A percentile compares a stretch with the other conserved stretches of the same genome.
phyloP scores from a whole-genome alignment of 2,113 vertebrate species.

The Odocoileus hemionus region DNA sequence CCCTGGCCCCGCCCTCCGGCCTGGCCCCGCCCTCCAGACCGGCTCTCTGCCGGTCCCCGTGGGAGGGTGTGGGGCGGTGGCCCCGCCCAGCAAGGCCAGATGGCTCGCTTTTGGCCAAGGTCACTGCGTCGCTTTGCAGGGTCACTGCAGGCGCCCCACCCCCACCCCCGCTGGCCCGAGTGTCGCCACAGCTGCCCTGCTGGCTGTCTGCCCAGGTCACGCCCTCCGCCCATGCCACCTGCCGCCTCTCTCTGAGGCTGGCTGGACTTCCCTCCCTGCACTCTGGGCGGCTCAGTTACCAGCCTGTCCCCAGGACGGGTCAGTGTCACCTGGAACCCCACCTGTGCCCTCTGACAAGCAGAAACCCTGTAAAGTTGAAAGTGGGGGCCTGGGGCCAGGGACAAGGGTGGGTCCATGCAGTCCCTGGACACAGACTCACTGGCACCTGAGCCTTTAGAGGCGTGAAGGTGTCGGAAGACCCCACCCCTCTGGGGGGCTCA shows the following conservation, averaged over 20 bases:
- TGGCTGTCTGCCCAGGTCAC: neutral
- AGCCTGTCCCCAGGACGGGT: neutral
- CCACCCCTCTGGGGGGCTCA: neutral
- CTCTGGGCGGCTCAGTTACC: rapidly evolving
- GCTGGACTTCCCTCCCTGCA: neutral
- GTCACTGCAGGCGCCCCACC: neutral
- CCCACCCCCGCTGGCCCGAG: neutral
- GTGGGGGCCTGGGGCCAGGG: neutral
- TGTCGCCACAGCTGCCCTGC: neutral
- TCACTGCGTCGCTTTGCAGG: neutral
- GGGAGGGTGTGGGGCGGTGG: neutral
- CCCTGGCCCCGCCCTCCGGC: neutral
- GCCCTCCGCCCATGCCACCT: neutral
- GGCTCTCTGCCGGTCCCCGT: too few species aligned
- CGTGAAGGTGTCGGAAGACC: neutral
- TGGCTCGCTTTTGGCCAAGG: neutral
- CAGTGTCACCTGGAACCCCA: neutral
- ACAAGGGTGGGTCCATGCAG: neutral
- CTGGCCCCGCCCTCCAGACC: neutral
- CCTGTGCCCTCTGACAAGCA: neutral
- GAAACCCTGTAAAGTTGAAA: too few species aligned
- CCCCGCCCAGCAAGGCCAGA: neutral
- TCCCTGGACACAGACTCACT: neutral
- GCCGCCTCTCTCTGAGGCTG: neutral
- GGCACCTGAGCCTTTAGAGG: neutral